phyloP scores from a whole-genome alignment of 64 coral and sea anemone genomes.

The Stylophora pistillata region DNA sequence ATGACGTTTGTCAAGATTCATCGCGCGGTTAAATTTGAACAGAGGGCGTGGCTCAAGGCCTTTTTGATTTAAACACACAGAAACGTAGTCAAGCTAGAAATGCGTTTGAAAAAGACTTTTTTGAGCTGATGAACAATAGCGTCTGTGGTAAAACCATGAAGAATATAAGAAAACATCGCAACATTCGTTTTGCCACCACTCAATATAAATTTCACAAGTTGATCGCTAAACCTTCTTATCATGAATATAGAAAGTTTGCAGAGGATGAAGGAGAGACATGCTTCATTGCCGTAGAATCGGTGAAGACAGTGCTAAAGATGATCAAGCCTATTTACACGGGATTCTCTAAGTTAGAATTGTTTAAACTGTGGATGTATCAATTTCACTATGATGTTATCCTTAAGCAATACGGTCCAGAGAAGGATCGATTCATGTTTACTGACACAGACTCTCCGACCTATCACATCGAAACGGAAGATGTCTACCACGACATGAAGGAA shows the following conservation, averaged over 20 bases:
- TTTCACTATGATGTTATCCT: not conserved
- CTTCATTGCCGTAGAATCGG: not conserved
- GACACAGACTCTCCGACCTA: conserved; percentile 37
- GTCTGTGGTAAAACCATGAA: conserved; percentile 1
- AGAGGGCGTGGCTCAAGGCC: not conserved
- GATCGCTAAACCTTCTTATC: not conserved
- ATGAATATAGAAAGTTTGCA: not conserved
- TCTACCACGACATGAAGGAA: not conserved
- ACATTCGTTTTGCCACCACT: not conserved
- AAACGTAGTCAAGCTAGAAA: not conserved
- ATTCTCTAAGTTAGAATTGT: not conserved
- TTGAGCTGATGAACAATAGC: too few species aligned
- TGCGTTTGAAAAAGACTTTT: conserved; percentile 25
- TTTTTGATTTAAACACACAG: not conserved
- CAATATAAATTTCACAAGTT: not conserved
- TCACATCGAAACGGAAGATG: conserved; percentile 5
- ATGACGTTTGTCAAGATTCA: conserved; percentile 35
- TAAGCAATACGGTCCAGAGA: not conserved
- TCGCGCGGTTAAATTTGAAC: not conserved
- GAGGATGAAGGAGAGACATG: not conserved
- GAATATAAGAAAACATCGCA: not conserved
- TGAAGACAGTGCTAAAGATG: not conserved
- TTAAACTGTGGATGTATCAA: not conserved
- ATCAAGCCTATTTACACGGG: not conserved
- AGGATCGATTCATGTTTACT: not conserved